phyloP scores from a whole-genome alignment of 2,113 vertebrate species.

The Otocyon megalotis region DNA sequence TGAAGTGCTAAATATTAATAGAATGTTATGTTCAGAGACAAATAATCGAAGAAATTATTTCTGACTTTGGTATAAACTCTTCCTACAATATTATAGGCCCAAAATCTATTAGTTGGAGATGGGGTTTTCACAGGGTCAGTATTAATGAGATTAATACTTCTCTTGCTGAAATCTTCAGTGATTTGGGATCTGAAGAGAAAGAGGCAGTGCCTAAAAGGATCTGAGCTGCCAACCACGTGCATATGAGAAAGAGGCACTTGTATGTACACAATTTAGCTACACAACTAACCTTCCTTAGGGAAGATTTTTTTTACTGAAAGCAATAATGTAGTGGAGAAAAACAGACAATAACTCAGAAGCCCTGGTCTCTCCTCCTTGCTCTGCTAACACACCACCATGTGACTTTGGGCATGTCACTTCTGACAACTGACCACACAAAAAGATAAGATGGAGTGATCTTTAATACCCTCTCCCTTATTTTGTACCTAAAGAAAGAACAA shows the following conservation, averaged over 20 bases:
- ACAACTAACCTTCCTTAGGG: not conserved
- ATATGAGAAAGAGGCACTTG: not conserved
- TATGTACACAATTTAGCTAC: not conserved
- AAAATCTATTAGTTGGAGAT: not conserved
- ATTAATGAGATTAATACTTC: conserved; percentile 9
- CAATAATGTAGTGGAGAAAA: not conserved
- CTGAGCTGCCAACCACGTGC: not conserved
- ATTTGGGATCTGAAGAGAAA: not conserved
- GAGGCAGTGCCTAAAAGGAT: not conserved
- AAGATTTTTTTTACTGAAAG: not conserved
- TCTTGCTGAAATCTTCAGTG: not conserved
- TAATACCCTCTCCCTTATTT: not conserved
- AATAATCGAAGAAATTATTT: conserved; percentile 18
- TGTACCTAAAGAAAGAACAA: not conserved
- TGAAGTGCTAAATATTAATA: conserved; percentile 27
- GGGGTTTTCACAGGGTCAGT: not conserved
- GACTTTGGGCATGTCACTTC: not conserved
- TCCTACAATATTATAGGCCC: not conserved
- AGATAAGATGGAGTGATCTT: conserved; percentile 19
- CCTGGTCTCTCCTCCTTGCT: not conserved
- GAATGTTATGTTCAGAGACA: conserved; percentile 3
- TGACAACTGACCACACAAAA: not conserved
- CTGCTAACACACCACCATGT: not conserved
- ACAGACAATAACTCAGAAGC: not conserved
- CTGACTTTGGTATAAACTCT: conserved; percentile 3